Evolutionary conservation across 2,888 invertebrate genomes (phyloP).

Genomic region (Cerastoderma edule): DNA sequence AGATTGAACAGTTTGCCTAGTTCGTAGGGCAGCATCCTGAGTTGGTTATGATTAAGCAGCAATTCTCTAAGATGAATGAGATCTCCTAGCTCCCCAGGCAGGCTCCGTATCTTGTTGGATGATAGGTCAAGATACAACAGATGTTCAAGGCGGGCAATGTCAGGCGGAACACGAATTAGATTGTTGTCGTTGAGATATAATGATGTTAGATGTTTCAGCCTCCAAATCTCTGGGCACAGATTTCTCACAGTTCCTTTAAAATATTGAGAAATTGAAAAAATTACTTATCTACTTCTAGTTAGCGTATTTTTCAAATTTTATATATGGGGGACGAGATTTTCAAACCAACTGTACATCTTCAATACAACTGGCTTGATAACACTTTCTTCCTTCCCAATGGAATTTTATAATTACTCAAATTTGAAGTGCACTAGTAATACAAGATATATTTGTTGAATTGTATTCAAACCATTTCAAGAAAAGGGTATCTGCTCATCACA

Average conservation of each 20-base stretch:
- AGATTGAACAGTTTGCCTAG: slow-evolving; percentile 98
- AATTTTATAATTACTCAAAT: too few species aligned
- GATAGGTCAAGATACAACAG: slow-evolving; percentile 96
- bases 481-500: too few species aligned
- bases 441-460: too few species aligned
- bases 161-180: slow-evolving; percentile 94
- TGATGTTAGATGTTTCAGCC: slow-evolving; percentile 95
- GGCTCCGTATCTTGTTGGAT: slow-evolving; percentile 95
- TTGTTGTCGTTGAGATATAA: slow-evolving; percentile 98
- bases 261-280: neutral
- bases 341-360: too few species aligned
- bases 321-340: neutral
- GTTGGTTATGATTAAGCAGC: slow-evolving; percentile 95
- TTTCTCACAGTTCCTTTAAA: slow-evolving; percentile 95
- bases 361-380: too few species aligned
- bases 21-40: slow-evolving; percentile 97
- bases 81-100: slow-evolving; percentile 98
- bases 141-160: slow-evolving; percentile 93
- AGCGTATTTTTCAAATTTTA: neutral
- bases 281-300: neutral
- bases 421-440: too few species aligned
- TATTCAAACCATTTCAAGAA: too few species aligned
- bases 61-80: slow-evolving; percentile 97
- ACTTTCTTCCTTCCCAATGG: too few species aligned
- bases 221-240: slow-evolving; percentile 95